Evolutionary conservation across 2,797 vertebrate species (phyloP), one percentile per base, ranked within the genome.

Genomic region (Chelonia mydas): DNA sequence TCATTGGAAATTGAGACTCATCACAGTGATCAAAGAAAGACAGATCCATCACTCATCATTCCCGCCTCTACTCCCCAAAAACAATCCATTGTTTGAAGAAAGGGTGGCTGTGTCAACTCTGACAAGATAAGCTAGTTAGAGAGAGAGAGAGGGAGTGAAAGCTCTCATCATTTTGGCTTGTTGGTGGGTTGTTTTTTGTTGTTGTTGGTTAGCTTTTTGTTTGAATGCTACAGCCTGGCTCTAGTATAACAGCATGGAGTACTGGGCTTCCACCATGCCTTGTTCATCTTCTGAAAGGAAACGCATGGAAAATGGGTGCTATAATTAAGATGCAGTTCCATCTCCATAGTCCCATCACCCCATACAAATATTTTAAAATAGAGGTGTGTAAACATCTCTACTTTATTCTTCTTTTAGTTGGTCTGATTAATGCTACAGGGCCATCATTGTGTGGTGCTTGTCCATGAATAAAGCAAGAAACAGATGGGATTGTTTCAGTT

Each of bases 81-180:
- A 55, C 2, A 15, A 33, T 41, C 76, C 12, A 12, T 27, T 88
- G 51, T 68, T 93, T 94, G 61, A 55, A 86, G 72, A 89, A 88
- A 77, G 12, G 13, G 53, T 89, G 79, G 37, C 25, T 5, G 0
- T 19, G 53, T 83, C 11, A 2, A 28, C 72, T 92, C 31, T 77
- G 72, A 72, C 50, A 87, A 87, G 57, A 72, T n/a, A 11, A 0
- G 0, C 1, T 85, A 51, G 59, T 89, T 86, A 74, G 17, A 87
- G 84, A 84, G 5, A 25, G 41, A 41, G 41, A 41, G 41, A 41
- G 41, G 41, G 5, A 2, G 12, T 41, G 37, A 94, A 89, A n/a
- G 11, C 65, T 96, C 33, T 94, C n/a, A 85, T 87, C 72, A 83
- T 65, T 9, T 72, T 91, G 72, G 92, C 89, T 95, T 94, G 50